These are phyloP conservation scores for Decapterus maruadsi DNA, from an alignment of 2,797 vertebrate genomes.

Conservation along the genomic window DNA sequence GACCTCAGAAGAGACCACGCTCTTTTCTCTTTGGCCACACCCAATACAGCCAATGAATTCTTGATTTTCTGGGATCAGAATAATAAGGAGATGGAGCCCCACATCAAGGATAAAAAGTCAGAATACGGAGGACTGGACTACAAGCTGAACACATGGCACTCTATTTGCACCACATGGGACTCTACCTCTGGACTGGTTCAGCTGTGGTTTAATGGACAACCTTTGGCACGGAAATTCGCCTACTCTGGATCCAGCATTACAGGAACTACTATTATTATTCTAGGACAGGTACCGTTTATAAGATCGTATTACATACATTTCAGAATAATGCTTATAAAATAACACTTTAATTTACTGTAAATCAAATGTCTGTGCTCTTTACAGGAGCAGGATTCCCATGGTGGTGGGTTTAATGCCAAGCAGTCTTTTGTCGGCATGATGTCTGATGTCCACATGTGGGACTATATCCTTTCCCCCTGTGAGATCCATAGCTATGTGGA, in stretches of 20 bases:
- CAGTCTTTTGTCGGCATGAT: slow-evolving; percentile 78
- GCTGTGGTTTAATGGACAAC: slow-evolving; percentile 75
- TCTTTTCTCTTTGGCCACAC: slow-evolving; percentile 77
- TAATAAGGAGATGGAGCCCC: slow-evolving; percentile 31
- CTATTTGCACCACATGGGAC: slow-evolving; percentile 81
- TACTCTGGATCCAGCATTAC: slow-evolving; percentile 27
- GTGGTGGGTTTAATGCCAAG: slow-evolving; percentile 58
- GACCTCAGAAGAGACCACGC: slow-evolving; percentile 64
- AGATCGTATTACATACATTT: not conserved
- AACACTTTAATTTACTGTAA: not conserved
- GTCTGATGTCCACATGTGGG: slow-evolving; percentile 74
- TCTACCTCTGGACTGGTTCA: slow-evolving; percentile 60
- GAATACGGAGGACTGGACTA: not conserved
- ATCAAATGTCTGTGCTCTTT: slow-evolving; percentile 1
- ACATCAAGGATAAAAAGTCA: not conserved
- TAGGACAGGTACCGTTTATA: slow-evolving; percentile 69
- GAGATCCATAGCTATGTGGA: slow-evolving; percentile 63
- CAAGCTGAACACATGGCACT: slow-evolving; percentile 68
- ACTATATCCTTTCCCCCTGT: slow-evolving; percentile 60
- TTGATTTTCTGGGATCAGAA: slow-evolving; percentile 60
- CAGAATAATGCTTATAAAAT: not conserved
- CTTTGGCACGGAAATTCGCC: slow-evolving; percentile 63
- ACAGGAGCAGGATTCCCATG: slow-evolving; percentile 74
- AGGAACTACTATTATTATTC: slow-evolving; percentile 7
- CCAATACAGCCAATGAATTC: slow-evolving; percentile 41